These are phyloP conservation scores for Myodes glareolus DNA, from an alignment of 2,113 vertebrate genomes.

Conservation along the genomic window DNA sequence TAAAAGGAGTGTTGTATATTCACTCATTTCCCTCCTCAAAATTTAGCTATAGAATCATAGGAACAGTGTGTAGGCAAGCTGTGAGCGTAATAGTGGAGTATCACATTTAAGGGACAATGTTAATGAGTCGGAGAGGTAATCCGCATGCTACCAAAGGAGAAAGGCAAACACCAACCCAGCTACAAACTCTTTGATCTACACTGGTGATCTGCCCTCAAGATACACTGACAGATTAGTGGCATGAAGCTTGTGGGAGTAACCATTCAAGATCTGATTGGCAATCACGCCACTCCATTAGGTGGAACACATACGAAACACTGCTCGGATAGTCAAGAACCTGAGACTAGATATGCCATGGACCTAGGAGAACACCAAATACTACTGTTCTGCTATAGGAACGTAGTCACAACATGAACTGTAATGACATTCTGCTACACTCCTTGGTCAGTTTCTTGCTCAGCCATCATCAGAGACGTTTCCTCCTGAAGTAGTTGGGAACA, in stretches of 20 bases:
- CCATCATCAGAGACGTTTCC: not conserved
- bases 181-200: not conserved
- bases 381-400: not conserved
- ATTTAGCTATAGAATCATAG: slow-evolving; percentile 35
- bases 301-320: not conserved
- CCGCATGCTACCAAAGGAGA: not conserved
- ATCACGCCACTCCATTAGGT: not conserved
- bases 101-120: not conserved
- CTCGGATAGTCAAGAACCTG: not conserved
- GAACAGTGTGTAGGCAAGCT: not conserved
- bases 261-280: not conserved
- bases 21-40: not conserved
- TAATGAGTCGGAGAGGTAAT: not conserved
- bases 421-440: not conserved
- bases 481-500: not conserved
- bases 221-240: not conserved
- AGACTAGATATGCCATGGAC: not conserved
- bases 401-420: not conserved
- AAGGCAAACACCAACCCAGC: not conserved
- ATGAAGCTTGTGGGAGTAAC: not conserved
- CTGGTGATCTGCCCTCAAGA: not conserved
- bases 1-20: not conserved
- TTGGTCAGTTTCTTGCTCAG: not conserved
- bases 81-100: not conserved
- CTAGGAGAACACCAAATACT: not conserved